These are phyloP conservation scores for Charina bottae DNA, from an alignment of 2,113 vertebrate species.

Conservation along the genomic window DNA sequence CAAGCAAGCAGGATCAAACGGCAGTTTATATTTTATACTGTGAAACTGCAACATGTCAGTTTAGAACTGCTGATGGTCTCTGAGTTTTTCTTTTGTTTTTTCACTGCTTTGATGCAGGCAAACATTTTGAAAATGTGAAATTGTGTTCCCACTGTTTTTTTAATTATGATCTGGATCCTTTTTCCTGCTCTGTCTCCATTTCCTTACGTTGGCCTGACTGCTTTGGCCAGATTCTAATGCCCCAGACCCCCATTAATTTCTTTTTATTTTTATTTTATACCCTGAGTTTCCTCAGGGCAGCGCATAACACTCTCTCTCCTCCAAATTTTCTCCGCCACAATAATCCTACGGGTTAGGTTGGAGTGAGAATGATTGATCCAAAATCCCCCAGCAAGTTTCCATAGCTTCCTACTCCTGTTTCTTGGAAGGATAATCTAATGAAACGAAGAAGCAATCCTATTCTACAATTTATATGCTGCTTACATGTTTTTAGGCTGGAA, in stretches of 20 bases:
- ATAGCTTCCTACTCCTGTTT: not conserved
- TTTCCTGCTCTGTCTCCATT: not conserved
- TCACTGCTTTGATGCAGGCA: not conserved
- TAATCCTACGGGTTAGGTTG: not conserved
- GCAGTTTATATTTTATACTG: not conserved
- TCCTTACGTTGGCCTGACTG: not conserved
- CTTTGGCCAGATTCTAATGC: not conserved
- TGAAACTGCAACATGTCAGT: not conserved
- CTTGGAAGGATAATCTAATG: not conserved
- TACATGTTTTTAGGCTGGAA: not conserved
- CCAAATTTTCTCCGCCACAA: not conserved
- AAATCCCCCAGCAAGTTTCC: not conserved
- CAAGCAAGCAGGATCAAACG: not conserved
- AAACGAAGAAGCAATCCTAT: too few relatives aligned
- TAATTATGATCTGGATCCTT: not conserved
- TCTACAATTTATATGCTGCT: not conserved
- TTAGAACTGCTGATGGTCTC: not conserved
- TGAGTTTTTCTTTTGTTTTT: not conserved
- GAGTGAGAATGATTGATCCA: not conserved
- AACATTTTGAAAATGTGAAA: not conserved
- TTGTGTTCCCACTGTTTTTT: not conserved
- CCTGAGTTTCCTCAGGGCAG: not conserved
- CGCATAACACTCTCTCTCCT: not conserved
- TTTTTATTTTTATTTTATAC: not conserved
- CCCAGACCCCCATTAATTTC: not conserved